Percentiles rank a stretch among this genome's conserved stretches.
Conservation (phyloP, 2,797 vertebrate species). For the Thaleichthys pacificus region DNA sequence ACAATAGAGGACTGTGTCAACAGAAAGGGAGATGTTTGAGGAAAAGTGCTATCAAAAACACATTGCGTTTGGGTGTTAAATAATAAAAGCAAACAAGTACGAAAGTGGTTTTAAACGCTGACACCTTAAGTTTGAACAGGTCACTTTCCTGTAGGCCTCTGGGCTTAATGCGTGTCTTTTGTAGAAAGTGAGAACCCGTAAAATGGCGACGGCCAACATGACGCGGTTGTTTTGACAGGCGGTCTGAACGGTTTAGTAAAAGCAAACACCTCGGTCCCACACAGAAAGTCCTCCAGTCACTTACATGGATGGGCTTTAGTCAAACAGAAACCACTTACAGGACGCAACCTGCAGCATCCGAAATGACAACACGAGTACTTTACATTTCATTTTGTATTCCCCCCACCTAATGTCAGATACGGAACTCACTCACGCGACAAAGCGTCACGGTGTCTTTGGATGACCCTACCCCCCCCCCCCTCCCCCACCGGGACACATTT, state of each 20-base stretch:
- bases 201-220: not conserved
- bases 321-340: too few relatives aligned
- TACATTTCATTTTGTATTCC: too few relatives aligned
- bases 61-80: not conserved
- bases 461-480: not conserved
- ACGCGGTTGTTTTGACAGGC: not conserved
- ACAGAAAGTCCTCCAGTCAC: too few relatives aligned
- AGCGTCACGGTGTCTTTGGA: not conserved
- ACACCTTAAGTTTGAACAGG: not conserved
- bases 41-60: not conserved
- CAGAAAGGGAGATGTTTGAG: not conserved
- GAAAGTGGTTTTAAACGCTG: not conserved
- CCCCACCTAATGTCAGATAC: too few relatives aligned
- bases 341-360: too few relatives aligned
- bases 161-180: not conserved
- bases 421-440: constrained; percentile 13
- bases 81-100: not conserved
- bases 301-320: too few relatives aligned
- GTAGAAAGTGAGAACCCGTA: not conserved
- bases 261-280: not conserved
- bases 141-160: not conserved
- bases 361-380: too few relatives aligned
- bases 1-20: not conserved
- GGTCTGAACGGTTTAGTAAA: too few relatives aligned
- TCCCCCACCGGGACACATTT: constrained; percentile 19